These are phyloP conservation scores for Sabellastarte sp. DNA, from an alignment of 2,888 invertebrate species.

Conservation along the genomic window DNA sequence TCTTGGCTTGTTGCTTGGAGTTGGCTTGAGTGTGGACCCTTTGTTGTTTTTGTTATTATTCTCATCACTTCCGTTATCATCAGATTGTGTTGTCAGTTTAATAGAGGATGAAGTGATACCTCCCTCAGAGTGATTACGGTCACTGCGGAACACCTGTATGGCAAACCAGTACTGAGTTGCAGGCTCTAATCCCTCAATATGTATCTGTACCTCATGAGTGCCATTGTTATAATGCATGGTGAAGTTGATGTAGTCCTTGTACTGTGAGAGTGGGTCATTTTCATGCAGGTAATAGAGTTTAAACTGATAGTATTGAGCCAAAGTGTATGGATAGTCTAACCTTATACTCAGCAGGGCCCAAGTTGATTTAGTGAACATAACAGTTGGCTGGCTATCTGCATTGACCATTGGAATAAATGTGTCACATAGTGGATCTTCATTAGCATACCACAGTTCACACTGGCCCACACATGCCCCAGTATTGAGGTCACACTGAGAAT, in stretches of 20 bases:
- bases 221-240: not conserved
- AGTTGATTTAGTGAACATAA: not conserved
- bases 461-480: not conserved
- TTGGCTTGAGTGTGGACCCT: no score
- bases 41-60: no score
- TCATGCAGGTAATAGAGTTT: not conserved
- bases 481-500: not conserved
- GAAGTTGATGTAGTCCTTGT: not conserved
- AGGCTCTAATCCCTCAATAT: not conserved
- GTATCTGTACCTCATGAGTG: not conserved
- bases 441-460: not conserved
- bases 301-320: not conserved
- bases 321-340: not conserved
- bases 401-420: not conserved
- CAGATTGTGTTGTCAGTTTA: no score
- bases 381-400: not conserved
- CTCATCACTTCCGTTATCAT: no score
- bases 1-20: no score
- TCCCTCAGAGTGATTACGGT: no score
- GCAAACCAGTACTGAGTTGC: not conserved
- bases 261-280: not conserved
- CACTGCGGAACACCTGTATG: not conserved
- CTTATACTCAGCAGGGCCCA: not conserved
- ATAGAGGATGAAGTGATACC: no score
- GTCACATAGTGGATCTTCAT: not conserved